Evolutionary conservation across 2,113 vertebrate species (phyloP), one percentile per base, ranked within the genome.

Genomic region (Perca flavescens): DNA sequence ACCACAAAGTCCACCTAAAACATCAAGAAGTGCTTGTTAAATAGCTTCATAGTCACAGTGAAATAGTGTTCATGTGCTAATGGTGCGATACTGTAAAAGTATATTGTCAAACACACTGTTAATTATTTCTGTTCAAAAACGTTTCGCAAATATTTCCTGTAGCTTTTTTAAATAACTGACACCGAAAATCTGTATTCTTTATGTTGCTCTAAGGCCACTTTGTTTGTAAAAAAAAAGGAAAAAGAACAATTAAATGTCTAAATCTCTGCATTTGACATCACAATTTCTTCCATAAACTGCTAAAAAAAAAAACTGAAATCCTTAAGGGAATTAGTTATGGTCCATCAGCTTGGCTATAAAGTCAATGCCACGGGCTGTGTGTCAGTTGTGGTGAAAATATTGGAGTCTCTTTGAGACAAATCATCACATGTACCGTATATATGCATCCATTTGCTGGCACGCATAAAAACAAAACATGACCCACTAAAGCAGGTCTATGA

Each of bases 361-460:
- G 25, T 50, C 6, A 16, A 54, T 31, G 68, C 85, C 74, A 77
- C 6, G 5, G 66, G 53, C 73, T 36, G 53, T 13, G 0, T 64
- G 63, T 60, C 53, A 74, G 63, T 49, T 43, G 25, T 40, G 22
- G 16, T 43, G 61, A 50, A 82, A 75, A 75, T 68, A 77, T 68
- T 36, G 12, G 22, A 63, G 72, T 56, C 73, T 70, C 46, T 83
- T 58, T 81, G 53, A 79, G 77, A 86, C 69, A 70, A 56, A 84
- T 83, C 80, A 77, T 34, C 10, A 43, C 58, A 68, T 64, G 58
- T 17, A 2, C 50, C 53, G 74, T 50, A 46, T 68, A 28, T 54
- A 40, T 77, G 40, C 53, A 50, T 74, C 46, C 22, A 28, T 74
- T 79, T 63, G 13, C 61, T 61, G 69, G 43, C 54, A 74, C 34